These are phyloP conservation scores for Pelecanus crispus DNA, from an alignment of 2,113 vertebrate genomes.

Conservation along the genomic window DNA sequence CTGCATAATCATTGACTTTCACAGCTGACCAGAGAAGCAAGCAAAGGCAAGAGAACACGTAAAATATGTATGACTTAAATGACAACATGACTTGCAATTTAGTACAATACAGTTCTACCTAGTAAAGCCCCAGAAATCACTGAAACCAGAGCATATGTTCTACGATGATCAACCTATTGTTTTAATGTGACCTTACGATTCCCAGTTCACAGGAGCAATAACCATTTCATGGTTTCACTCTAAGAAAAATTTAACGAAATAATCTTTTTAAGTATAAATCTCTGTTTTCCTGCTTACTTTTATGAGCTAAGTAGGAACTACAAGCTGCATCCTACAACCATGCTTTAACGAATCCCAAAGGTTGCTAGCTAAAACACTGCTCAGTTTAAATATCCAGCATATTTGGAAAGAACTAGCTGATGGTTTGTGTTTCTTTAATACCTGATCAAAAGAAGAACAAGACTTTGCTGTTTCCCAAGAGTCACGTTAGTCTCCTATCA, in stretches of 20 bases:
- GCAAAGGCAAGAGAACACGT: background rate
- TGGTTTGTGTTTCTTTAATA: background rate
- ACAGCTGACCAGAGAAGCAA: conserved; percentile 29
- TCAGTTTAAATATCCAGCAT: background rate
- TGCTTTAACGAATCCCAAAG: background rate
- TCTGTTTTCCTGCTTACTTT: background rate
- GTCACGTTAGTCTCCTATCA: background rate
- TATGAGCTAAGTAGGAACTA: background rate
- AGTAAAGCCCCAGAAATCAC: background rate
- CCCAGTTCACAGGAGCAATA: background rate
- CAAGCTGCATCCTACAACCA: background rate
- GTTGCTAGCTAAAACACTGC: background rate
- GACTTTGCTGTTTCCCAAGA: background rate
- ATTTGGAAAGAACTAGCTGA: background rate
- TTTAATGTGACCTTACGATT: background rate
- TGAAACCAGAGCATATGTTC: background rate
- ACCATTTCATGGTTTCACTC: background rate
- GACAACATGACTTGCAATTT: conserved; percentile 23
- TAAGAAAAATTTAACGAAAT: background rate
- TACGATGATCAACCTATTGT: background rate
- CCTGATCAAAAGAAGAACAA: background rate
- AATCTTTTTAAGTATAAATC: background rate
- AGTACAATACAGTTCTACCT: background rate
- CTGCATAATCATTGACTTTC: background rate
- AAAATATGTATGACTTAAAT: conserved; percentile 8